Conservation (phyloP, 1,140 invertebrate genomes). For the Drosophila obscura region DNA sequence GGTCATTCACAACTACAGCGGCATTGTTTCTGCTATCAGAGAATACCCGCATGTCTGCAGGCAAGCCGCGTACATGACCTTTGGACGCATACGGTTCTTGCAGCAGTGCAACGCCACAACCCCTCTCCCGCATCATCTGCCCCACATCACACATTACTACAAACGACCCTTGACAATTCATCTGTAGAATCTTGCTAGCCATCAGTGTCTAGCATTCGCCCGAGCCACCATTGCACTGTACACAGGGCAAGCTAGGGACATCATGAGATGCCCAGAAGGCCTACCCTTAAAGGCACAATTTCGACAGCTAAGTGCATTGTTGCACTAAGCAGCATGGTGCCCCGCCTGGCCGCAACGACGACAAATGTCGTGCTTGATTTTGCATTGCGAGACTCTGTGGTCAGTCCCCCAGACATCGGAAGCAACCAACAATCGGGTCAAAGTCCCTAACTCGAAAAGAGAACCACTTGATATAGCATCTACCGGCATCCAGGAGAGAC, state of each 20-base stretch:
- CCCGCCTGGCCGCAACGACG: conserved; percentile 23
- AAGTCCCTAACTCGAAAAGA: conserved; percentile 3
- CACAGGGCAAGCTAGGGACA: conserved; percentile 5
- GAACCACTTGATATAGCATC: conserved; percentile 10
- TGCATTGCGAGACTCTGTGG: conserved; percentile 12
- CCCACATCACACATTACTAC: conserved; percentile 18
- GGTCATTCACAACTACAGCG: conserved; percentile 5
- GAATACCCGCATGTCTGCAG: conserved; percentile 1
- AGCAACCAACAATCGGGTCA: conserved; percentile 1
- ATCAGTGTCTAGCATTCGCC: background rate
- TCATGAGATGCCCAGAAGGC: conserved; percentile 17
- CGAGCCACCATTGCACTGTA: conserved; percentile 9
- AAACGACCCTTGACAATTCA: conserved; percentile 14
- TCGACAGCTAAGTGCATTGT: conserved; percentile 11
- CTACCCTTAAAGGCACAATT: conserved; percentile 9
- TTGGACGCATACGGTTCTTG: conserved; percentile 13
- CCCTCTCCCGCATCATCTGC: conserved; percentile 6
- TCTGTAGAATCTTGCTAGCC: background rate
- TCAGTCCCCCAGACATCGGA: conserved; percentile 6
- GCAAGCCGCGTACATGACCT: conserved; percentile 1
- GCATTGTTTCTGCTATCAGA: conserved; percentile 1
- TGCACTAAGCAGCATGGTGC: background rate
- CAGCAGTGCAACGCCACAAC: background rate
- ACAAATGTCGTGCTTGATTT: conserved; percentile 8
- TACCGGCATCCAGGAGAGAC: background rate